Percentiles rank a stretch among this genome's conserved stretches.
Evolutionary conservation across 1,140 invertebrate species (phyloP).

Genomic region (Nymphalis io): DNA sequence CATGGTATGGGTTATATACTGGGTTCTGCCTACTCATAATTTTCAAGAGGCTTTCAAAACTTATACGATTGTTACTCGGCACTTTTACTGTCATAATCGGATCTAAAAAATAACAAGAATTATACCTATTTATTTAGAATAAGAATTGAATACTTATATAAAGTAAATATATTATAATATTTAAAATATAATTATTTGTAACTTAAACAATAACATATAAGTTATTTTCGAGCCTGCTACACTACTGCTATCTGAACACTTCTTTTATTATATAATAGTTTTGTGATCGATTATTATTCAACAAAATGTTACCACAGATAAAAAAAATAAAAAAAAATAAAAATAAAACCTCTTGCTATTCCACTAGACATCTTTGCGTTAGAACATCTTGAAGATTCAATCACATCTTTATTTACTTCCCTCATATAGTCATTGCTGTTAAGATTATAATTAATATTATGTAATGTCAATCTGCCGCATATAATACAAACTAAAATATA

Average conservation of each 20-base stretch:
- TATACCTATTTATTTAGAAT: background rate
- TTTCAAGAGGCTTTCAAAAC: constrained; percentile 55
- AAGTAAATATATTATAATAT: no score
- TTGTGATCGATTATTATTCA: no score
- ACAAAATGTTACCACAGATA: background rate
- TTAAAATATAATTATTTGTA: no score
- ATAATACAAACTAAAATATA: no score
- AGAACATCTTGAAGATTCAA: background rate
- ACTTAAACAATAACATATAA: no score
- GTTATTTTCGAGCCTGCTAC: no score
- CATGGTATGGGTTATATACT: constrained; percentile 36
- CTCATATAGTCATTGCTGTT: background rate
- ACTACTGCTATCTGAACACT: no score
- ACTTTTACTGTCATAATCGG: constrained; percentile 49
- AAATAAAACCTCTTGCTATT: background rate
- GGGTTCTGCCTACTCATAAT: constrained; percentile 47
- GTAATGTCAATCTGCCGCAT: background rate
- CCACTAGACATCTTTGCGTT: background rate
- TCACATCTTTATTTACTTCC: background rate
- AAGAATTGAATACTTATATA: no score
- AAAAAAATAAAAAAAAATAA: background rate
- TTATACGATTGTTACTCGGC: constrained; percentile 52
- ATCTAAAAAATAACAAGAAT: constrained; percentile 43
- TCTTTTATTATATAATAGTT: no score
- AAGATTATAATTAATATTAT: background rate